Conservation (phyloP, 2,113 vertebrate species). For the Brachyhypopomus occidentalis region DNA sequence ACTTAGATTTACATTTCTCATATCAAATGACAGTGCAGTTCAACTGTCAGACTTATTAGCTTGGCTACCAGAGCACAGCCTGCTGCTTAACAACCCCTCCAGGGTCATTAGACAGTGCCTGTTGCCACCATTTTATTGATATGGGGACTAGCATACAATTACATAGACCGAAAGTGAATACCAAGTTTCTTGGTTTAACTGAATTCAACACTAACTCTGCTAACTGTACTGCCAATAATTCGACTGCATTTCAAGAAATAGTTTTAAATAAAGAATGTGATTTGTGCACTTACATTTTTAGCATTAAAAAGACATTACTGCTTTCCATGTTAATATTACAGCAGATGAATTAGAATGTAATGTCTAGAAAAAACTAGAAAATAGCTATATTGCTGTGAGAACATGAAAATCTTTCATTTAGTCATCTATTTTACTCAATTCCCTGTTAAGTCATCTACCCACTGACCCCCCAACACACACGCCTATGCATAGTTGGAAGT, state of each 20-base stretch:
- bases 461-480: too few species aligned
- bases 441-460: too few species aligned
- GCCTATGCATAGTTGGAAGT: too few species aligned
- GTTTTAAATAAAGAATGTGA: background rate
- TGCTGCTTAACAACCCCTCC: slow-evolving; percentile 43
- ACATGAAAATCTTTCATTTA: too few species aligned
- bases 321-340: too few species aligned
- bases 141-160: slow-evolving; percentile 34
- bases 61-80: slow-evolving; percentile 29
- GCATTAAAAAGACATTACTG: too few species aligned
- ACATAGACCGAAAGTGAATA: slow-evolving; percentile 21
- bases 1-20: slow-evolving; percentile 18
- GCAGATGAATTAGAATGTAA: too few species aligned
- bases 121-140: slow-evolving; percentile 30
- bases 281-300: background rate
- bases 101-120: slow-evolving; percentile 38
- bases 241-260: background rate
- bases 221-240: background rate
- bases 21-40: slow-evolving; percentile 30
- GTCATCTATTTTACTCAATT: too few species aligned
- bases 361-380: too few species aligned
- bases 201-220: background rate
- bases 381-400: too few species aligned
- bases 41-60: slow-evolving; percentile 49
- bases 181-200: slow-evolving; percentile 10